Evolutionary conservation across 2,113 vertebrate species (phyloP).

Genomic region (Nansenia antarctica): DNA sequence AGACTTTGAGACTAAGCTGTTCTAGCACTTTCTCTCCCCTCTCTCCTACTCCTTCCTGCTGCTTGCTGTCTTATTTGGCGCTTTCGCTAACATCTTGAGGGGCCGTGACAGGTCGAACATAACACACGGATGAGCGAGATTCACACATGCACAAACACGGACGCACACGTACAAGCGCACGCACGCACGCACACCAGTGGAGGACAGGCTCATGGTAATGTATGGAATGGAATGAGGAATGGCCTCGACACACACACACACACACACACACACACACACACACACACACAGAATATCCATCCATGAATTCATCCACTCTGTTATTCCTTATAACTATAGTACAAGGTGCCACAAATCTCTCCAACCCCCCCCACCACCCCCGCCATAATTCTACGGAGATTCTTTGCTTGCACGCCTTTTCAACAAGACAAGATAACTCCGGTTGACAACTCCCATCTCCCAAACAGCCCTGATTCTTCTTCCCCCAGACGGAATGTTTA

Average conservation of each 20-base stretch:
- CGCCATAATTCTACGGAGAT: too few relatives aligned
- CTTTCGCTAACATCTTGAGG: neutral
- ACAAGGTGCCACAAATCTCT: too few relatives aligned
- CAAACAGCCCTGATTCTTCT: too few relatives aligned
- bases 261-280: neutral
- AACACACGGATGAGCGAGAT: too few relatives aligned
- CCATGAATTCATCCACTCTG: too few relatives aligned
- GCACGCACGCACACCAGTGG: neutral
- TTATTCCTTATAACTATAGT: too few relatives aligned
- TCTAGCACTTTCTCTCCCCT: neutral
- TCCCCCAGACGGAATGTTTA: too few relatives aligned
- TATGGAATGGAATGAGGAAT: neutral
- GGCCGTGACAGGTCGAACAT: neutral
- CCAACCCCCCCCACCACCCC: too few relatives aligned
- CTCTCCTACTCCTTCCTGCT: neutral
- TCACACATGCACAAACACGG: too few relatives aligned
- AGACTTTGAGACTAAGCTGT: neutral
- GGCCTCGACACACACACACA: neutral
- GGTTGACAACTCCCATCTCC: too few relatives aligned
- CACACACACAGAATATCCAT: neutral
- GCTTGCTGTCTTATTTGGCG: neutral
- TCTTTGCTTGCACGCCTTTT: too few relatives aligned
- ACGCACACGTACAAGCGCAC: neutral
- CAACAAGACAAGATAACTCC: too few relatives aligned
- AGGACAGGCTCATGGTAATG: neutral